Conservation (phyloP, 2,113 vertebrate genomes). For the Heteronetta atricapilla region DNA sequence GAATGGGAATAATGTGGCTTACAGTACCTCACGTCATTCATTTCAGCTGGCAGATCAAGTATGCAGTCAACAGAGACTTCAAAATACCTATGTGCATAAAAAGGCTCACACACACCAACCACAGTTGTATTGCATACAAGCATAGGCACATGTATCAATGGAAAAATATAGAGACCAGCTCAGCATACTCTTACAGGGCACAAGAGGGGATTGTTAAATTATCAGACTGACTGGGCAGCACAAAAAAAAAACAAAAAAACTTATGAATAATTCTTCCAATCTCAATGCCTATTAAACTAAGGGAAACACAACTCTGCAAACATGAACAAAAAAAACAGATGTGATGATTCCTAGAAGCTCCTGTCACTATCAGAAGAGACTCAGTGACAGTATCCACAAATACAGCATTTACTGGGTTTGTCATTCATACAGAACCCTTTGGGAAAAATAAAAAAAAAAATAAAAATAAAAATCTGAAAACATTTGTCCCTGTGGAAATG, state of each 20-base stretch:
- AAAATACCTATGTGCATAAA: not conserved
- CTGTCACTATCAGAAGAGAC: not conserved
- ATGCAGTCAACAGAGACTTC: conserved; percentile 13
- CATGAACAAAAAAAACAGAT: not conserved
- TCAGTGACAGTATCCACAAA: not conserved
- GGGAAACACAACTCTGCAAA: not conserved
- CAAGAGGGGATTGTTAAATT: not conserved
- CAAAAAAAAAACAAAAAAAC: not conserved
- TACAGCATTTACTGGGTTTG: not conserved
- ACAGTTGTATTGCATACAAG: not conserved
- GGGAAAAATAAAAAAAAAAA: not conserved
- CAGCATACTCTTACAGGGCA: not conserved
- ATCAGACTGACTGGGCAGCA: not conserved
- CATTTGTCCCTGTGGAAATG: not conserved
- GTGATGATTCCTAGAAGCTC: not conserved
- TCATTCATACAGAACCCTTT: not conserved
- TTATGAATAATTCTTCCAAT: not conserved
- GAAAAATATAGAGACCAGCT: not conserved
- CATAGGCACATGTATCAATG: not conserved
- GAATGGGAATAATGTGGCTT: conserved; percentile 31
- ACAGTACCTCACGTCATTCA: conserved; percentile 31
- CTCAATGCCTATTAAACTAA: not conserved
- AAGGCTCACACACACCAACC: not conserved
- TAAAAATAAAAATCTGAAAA: not conserved
- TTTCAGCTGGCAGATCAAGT: conserved; percentile 32